Evolutionary conservation across 1,140 invertebrate species (phyloP), one percentile per base, ranked within the genome.

Genomic region (Globodera ellingtonae): DNA sequence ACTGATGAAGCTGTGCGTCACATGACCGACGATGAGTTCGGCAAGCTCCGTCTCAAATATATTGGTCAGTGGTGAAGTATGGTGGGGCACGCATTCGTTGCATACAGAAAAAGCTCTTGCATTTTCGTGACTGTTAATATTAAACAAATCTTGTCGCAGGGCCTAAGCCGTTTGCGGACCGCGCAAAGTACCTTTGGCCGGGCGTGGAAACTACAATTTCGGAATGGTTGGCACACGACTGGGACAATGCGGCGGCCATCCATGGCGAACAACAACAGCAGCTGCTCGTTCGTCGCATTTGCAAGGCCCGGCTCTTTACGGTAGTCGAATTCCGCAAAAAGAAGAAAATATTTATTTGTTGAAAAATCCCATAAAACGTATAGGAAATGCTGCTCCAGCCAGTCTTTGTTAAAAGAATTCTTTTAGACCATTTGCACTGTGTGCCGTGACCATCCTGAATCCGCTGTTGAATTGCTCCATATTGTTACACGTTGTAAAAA

Each of bases 401-500:
- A 65, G 35, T 35, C 35, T 24, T 24, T 35, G 35, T 35, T 35
- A 35, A 35, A 35, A n/a, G n/a, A n/a, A n/a, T n/a, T n/a, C n/a
- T 9, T n/a, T 24, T 47, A 24, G 65, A 56, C 0, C 62, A 77
- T 65, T 77, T 35, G 24, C 24, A 44, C 21, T 35, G 10, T 15
- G 0, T 59, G 56, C 15, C 15, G 9, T 18, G 56, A 77, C 67
- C 24, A 35, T 67, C 62, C 52, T 10, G 62, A 77, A 24, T 56
- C 75, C 15, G 7, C 67, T 1, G 4, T n/a, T 21, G 44, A 69
- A 10, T 6, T 77, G 8, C 48, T 77, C 62, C 35, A 4, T 21
- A 21, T 77, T 46, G 62, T 77, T 24, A n/a, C 35, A 18, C 62
- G 75, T 10, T 77, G 75, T 47, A 69, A 62, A 76, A 47, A 59